Evolutionary conservation across 2,797 vertebrate genomes (phyloP).

Genomic region (Phrynocephalus forsythii): DNA sequence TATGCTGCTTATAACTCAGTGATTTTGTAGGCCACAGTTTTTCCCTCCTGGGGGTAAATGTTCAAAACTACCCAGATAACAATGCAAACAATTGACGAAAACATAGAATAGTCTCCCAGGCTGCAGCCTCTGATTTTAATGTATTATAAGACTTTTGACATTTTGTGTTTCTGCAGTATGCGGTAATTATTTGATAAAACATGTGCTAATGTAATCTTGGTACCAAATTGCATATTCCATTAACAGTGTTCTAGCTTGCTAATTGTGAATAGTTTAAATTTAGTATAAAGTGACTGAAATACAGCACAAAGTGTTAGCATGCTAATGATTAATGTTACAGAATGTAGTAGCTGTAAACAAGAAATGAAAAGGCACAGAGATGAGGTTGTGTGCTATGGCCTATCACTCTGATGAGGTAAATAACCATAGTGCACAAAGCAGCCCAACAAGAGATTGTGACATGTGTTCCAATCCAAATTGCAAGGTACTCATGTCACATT

Average conservation of each 20-base stretch:
- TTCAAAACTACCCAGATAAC: constrained; percentile 15
- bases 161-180: constrained; percentile 26
- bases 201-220: background rate
- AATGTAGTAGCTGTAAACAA: constrained; percentile 16
- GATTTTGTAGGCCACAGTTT: background rate
- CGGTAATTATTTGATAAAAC: constrained; percentile 11
- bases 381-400: background rate
- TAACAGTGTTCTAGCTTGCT: constrained; percentile 34
- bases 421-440: background rate
- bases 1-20: background rate
- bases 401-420: background rate
- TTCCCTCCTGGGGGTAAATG: constrained; percentile 20
- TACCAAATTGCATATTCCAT: constrained; percentile 22
- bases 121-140: background rate
- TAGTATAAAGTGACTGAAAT: constrained; percentile 39
- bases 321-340: constrained; percentile 2
- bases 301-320: constrained; percentile 9
- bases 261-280: constrained; percentile 36
- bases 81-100: background rate
- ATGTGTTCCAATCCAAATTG: background rate
- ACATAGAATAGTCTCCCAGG: background rate
- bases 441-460: too few relatives aligned
- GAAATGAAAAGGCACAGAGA: constrained; percentile 12
- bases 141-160: background rate
- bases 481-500: background rate